Evolutionary conservation across 2,888 invertebrate genomes (phyloP).

Genomic region (Rapana venosa): DNA sequence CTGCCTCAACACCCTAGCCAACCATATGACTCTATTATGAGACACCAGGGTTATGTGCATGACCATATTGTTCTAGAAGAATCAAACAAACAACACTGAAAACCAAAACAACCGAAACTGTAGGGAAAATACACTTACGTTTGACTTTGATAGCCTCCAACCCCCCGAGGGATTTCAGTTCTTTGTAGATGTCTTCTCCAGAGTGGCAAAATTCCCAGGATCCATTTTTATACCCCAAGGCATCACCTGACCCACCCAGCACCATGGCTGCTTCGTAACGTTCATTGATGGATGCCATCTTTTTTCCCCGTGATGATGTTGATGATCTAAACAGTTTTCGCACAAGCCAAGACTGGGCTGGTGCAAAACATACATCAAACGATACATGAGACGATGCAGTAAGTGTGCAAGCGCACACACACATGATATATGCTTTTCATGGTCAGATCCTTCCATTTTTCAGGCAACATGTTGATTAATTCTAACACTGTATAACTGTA

Average conservation of each 20-base stretch:
- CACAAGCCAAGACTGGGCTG: background rate
- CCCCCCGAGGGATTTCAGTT: conserved; percentile 69
- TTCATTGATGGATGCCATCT: conserved; percentile 44
- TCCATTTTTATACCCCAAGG: conserved; percentile 75
- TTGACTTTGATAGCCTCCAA: conserved; percentile 62
- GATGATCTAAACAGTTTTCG: no score
- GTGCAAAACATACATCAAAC: background rate
- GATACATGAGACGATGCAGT: background rate
- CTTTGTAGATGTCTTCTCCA: conserved; percentile 70
- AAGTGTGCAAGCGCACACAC: background rate
- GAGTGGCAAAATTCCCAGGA: conserved; percentile 72
- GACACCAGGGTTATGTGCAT: no score
- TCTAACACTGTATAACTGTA: no score
- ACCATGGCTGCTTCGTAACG: conserved; percentile 74
- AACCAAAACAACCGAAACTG: no score
- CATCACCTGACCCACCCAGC: conserved; percentile 75
- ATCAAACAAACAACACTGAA: no score
- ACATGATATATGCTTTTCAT: background rate
- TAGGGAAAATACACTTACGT: conserved; percentile 51
- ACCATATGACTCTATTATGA: no score
- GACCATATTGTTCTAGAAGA: no score
- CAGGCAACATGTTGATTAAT: no score
- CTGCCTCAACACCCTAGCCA: no score
- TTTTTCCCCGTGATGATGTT: background rate
- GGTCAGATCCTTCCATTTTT: no score